phyloP scores from a whole-genome alignment of 2,888 invertebrate genomes.

The Copidosoma aretas region DNA sequence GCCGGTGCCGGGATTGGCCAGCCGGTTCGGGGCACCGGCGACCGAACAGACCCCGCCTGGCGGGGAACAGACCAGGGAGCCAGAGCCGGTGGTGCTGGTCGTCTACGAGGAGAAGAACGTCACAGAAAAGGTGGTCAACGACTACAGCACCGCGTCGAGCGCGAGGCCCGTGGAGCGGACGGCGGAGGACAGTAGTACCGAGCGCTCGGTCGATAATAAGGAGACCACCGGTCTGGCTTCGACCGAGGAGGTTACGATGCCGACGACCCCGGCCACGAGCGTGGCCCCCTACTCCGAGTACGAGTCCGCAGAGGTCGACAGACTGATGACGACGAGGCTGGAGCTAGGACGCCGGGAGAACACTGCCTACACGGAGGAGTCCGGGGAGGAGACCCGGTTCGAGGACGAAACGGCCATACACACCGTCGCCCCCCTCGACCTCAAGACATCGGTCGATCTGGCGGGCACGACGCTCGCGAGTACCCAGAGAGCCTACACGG shows the following conservation, averaged over 20 bases:
- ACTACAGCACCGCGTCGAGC: not conserved
- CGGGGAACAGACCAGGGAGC: no score
- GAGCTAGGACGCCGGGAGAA: not conserved
- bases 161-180: not conserved
- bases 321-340: not conserved
- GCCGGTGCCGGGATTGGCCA: no score
- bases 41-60: no score
- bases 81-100: not conserved
- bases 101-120: conserved; percentile 41
- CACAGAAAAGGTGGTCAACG: conserved; percentile 44
- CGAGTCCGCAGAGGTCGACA: not conserved
- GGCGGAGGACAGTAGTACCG: not conserved
- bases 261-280: not conserved
- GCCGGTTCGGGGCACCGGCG: no score
- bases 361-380: not conserved
- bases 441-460: not conserved
- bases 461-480: not conserved
- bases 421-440: conserved; percentile 25
- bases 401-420: conserved; percentile 11
- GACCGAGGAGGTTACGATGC: not conserved
- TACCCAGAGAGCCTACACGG: conserved; percentile 10
- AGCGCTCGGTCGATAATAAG: not conserved
- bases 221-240: not conserved
- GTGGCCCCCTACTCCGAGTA: not conserved
- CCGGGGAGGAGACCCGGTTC: conserved; percentile 3